Evolutionary conservation across 2,797 vertebrate species (phyloP), one percentile per base, ranked within the genome.

Genomic region (Acrocephalus scirpaceus): DNA sequence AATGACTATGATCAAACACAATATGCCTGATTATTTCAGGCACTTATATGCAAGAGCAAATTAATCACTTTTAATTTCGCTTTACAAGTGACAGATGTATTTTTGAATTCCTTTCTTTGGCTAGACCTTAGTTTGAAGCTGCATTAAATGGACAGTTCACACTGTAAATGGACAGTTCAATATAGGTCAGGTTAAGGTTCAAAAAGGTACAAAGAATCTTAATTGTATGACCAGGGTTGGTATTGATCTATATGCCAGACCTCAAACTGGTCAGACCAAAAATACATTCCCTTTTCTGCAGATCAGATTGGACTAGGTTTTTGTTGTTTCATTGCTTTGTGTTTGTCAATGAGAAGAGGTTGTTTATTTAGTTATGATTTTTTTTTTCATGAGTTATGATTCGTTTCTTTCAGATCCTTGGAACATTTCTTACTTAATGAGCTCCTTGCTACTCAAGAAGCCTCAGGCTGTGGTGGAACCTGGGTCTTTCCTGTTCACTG

Each of bases 311-410:
- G 25, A 40, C 38, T 73, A 34, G 6, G 7, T 2, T 90, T 90
- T 73, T 86, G 14, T 48, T 75, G 12, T 76, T 94, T 87, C 42
- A 16, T 67, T 60, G 18, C 7, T 36, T 76, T 65, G 32, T 70
- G 36, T 75, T 90, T 76, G 36, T 87, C 51, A 27, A 16, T 70
- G 67, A 51, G 51, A 47, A 66, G 40, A 73, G 5, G 7, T 34
- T 86, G 19, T 80, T 94, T 85, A 48, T 81, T 81, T 88, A 65
- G n/a, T 84, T 70, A 29, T 23, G 29, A 67, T 79, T 93, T 89
- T 70, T 38, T 29, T 91, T 5, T 2, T 23, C 12, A 53, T 29
- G 13, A 9, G 9, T 58, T 88, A 44, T 40, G 38, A 71, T 92
- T 84, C 4, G 13, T 84, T 20, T 54, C 38, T 25, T 47, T 92